phyloP scores from a whole-genome alignment of 2,797 vertebrate genomes.

The Sebastes oblongus region DNA sequence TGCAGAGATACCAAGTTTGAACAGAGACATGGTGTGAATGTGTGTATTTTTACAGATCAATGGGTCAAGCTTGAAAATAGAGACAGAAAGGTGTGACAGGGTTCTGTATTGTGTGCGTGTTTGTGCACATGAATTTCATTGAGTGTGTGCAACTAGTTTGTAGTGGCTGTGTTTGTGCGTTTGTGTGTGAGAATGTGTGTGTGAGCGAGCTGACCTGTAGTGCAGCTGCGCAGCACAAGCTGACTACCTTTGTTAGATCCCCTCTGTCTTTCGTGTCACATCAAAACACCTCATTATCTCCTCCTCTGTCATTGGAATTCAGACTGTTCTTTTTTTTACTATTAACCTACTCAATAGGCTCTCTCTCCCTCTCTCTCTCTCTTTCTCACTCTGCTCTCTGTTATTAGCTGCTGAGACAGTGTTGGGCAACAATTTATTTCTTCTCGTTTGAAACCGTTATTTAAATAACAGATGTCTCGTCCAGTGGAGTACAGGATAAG shows the following conservation, averaged over 20 bases:
- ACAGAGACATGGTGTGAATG: background rate
- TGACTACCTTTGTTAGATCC: slow-evolving; percentile 79
- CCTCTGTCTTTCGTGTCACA: slow-evolving; percentile 76
- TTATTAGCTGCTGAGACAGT: slow-evolving; percentile 63
- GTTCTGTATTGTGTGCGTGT: slow-evolving; percentile 7
- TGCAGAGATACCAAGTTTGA: slow-evolving; percentile 9
- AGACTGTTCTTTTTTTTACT: slow-evolving; percentile 63
- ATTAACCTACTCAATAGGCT: slow-evolving; percentile 72
- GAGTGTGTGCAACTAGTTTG: slow-evolving; percentile 39
- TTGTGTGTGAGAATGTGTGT: slow-evolving; percentile 2
- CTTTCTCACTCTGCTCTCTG: slow-evolving; percentile 41
- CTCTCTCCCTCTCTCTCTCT: slow-evolving; percentile 30
- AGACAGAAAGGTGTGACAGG: slow-evolving; percentile 21
- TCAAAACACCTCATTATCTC: slow-evolving; percentile 85
- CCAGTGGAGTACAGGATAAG: slow-evolving; percentile 63
- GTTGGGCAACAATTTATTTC: slow-evolving; percentile 72
- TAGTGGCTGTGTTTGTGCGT: slow-evolving; percentile 26
- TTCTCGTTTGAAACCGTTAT: slow-evolving; percentile 69
- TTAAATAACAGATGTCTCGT: slow-evolving; percentile 78
- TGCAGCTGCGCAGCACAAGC: slow-evolving; percentile 63
- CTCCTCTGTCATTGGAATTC: slow-evolving; percentile 77
- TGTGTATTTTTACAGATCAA: slow-evolving; percentile 21
- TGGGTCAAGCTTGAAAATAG: slow-evolving; percentile 27
- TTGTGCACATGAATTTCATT: slow-evolving; percentile 2
- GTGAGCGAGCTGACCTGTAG: slow-evolving; percentile 74